phyloP scores from a whole-genome alignment of 2,113 vertebrate genomes.

The Piaya cayana region DNA sequence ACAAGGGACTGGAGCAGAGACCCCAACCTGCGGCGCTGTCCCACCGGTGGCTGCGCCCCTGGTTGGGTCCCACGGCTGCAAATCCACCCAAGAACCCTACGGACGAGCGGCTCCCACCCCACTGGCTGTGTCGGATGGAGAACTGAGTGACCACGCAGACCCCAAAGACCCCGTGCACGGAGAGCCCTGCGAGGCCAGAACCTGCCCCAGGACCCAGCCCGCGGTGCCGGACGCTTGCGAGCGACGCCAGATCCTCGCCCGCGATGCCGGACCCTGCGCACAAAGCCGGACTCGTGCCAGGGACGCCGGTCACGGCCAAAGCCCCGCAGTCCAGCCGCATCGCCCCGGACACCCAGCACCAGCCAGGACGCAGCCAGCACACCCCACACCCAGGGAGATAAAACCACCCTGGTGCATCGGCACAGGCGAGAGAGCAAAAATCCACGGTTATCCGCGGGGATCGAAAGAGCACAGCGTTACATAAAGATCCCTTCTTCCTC shows the following conservation, averaged over 20 bases:
- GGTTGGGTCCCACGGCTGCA: not conserved
- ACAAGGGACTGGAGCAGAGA: not conserved
- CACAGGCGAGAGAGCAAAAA: rapidly evolving
- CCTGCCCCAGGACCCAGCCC: not conserved
- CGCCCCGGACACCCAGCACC: rapidly evolving
- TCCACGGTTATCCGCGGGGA: rapidly evolving
- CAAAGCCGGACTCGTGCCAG: too few relatives aligned
- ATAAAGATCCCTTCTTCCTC: not conserved
- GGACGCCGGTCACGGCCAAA: too few relatives aligned
- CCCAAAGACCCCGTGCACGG: rapidly evolving
- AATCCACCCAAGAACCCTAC: not conserved
- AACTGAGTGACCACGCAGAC: rapidly evolving
- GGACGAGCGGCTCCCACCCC: rapidly evolving
- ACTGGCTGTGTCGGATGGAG: not conserved
- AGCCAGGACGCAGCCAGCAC: rapidly evolving
- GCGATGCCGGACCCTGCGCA: too few relatives aligned
- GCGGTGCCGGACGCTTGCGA: too few relatives aligned
- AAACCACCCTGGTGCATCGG: rapidly evolving
- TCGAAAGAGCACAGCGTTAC: rapidly evolving
- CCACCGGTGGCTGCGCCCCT: rapidly evolving
- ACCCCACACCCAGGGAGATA: rapidly evolving
- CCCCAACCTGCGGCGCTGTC: rapidly evolving
- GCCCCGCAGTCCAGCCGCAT: not conserved
- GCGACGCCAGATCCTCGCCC: too few relatives aligned
- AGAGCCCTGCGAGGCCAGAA: not conserved